Evolutionary conservation across 2,113 vertebrate species (phyloP), one percentile per base, ranked within the genome.

Genomic region (Phocoena phocoena): DNA sequence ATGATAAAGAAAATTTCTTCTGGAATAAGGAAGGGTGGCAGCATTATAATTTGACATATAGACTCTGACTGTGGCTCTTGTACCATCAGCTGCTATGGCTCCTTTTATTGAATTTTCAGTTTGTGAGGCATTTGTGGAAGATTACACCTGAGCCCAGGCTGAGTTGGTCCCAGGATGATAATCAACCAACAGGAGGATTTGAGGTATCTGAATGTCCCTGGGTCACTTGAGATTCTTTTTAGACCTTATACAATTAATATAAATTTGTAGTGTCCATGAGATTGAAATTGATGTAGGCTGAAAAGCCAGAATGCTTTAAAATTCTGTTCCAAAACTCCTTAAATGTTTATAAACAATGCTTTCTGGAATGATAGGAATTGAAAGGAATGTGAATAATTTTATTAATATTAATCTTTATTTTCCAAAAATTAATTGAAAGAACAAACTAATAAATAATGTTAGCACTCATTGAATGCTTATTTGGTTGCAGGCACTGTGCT

Each of bases 21-120:
- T n/a, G 21, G 26, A 9, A 31, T 55, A 84, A 71, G 36, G 6
- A 73, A 17, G 8, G 11, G 23, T 38, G 83, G 70, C 28, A 74
- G 55, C 47, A 90, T 92, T 95, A 94, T 83, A 96, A 97, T 91
- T 96, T 92, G 62, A 87, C 84, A 93, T 84, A 60, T 87, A 89
- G 80, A 68, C 83, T 97, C 20, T 44, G 96, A 88, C 93, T 97
- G 97, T 97, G 95, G 82, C 76, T 97, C 81, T 86, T 97, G 36
- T 79, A 85, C 73, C 88, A 96, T 82, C 62, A 95, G 77, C 70
- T 81, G 5, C 13, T 96, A 76, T 88, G 63, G 86, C 33, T 93
- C 95, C 67, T 92, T 89, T 88, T 93, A 95, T 88, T 96, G 95
- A 97, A 95, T 98, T 97, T 96, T 97, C 76, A 63, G 14, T 88